Evolutionary conservation across 2,888 invertebrate species (phyloP), one percentile per base, ranked within the genome.

Genomic region (Sylvicola fuscatus): DNA sequence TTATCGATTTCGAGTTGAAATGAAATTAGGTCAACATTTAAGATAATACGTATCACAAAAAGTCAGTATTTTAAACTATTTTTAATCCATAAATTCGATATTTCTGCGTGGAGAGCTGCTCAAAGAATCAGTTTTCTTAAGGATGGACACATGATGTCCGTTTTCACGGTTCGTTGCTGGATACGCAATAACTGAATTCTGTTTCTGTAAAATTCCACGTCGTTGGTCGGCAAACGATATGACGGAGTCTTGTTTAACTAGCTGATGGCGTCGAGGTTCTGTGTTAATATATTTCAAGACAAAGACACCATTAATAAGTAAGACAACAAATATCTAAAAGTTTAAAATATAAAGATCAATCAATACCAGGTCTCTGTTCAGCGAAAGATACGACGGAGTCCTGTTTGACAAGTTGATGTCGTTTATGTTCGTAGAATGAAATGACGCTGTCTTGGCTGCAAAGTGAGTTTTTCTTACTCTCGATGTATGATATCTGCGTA

Each of bases 361-460:
- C n/a, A n/a, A n/a, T 40, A 53, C 53, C 53, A 46, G 55, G 51
- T 33, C 52, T 48, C 42, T 58, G 58, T 41, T 58, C 58, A 29
- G 56, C 59, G 47, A 58, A 59, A 34, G 59, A 58, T 37, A 59
- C 53, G 31, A 58, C 53, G 35, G 58, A 58, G 44, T 58, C 58
- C 43, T 58, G 58, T 39, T 58, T 58, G 3, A 57, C 54, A 38
- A 58, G 49, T 38, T 59, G 57, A 42, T 58, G 55, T 3, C 57
- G 44, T 41, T 57, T 58, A 40, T 54, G 44, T 39, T 52, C 57
- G 37, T 56, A 39, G 38, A 56, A 43, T 37, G 49, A 46, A 27
- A 44, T 42, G 41, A 43, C 42, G 37, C 48, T 47, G 37, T 47
- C 48, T 39, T 47, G 48, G 14, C 44, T 43, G 13, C 41, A 42